Percentiles rank a stretch among this genome's conserved stretches.
Conservation (phyloP, 2,888 invertebrate species). For the Drosophila infuscata region DNA sequence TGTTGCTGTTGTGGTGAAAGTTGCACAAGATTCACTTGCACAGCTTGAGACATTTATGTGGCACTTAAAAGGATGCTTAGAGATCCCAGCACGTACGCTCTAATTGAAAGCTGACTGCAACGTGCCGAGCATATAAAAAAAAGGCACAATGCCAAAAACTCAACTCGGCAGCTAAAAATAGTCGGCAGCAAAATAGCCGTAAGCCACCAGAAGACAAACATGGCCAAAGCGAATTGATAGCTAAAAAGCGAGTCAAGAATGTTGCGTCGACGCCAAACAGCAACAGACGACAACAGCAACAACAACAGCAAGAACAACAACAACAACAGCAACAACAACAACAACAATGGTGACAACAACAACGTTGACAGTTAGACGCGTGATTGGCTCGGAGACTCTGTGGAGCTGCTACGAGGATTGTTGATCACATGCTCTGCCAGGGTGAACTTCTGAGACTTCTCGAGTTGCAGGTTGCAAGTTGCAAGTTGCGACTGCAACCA, state of each 20-base stretch:
- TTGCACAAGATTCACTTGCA: constrained; percentile 71
- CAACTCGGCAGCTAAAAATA: constrained; percentile 46
- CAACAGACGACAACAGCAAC: constrained; percentile 17
- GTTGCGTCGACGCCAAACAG: constrained; percentile 61
- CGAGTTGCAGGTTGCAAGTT: constrained; percentile 34
- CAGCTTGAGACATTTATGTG: constrained; percentile 75
- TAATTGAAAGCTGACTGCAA: constrained; percentile 73
- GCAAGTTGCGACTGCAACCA: not conserved
- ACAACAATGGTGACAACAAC: constrained; percentile 30
- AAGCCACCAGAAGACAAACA: constrained; percentile 43
- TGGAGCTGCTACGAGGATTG: constrained; percentile 44
- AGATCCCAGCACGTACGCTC: constrained; percentile 70
- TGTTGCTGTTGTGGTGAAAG: constrained; percentile 61
- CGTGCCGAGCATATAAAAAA: constrained; percentile 60
- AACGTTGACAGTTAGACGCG: constrained; percentile 65
- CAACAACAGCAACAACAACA: constrained; percentile 28
- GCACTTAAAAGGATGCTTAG: constrained; percentile 75
- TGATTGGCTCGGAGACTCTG: constrained; percentile 63
- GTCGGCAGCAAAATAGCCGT: constrained; percentile 12
- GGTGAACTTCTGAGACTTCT: constrained; percentile 64
- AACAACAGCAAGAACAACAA: not conserved
- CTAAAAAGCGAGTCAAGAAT: constrained; percentile 70
- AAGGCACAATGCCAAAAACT: constrained; percentile 48
- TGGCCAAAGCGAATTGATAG: constrained; percentile 63
- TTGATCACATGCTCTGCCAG: constrained; percentile 36